Base-by-base conservation (phyloP, 2,113 vertebrate species). In the Scophthalmus maximus region DNA sequence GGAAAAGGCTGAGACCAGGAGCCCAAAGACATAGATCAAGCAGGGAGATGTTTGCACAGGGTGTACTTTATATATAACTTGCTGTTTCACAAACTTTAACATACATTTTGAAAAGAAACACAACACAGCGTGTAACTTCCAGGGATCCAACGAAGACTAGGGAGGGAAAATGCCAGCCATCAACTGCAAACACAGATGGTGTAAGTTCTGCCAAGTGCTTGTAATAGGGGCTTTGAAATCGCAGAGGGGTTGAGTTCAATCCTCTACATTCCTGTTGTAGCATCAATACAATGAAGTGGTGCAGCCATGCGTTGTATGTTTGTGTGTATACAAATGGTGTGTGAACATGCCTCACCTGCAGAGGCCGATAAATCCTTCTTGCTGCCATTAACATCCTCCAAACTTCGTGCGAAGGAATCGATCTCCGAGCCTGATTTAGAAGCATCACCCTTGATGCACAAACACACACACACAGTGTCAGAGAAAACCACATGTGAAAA, bases 381-480 rank as follows among this genome's bases (percentile, higher is more conserved):
- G 87, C 94, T 92, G 83, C 93, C 92, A 61, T 91, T 90, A 3
- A 95, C 90, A n/a, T 97, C 97, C 85, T 98, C 96, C 91, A 96
- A 89, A 76, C 95, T 95, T 53, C 53, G 93, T 2, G 93, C 89
- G 71, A 93, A 95, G 84, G 95, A 94, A 81, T 96, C 96, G 0
- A 93, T 94, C 71, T 98, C 97, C 0, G 97, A 98, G 72, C 95
- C 93, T 0, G 95, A 94, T 90, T 98, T 96, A 57, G 96, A 97
- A 65, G 91, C 94, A 51, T 98, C 97, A 15, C 96, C 97, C 97
- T 99, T 88, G 53, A 84, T 49, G 81, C 26, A 88, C 61, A 85
- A 60, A 85, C 42, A 73, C 47, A 68, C 18, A 30, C 9, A 57
- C 55, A 14, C 8, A 55, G 34, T n/a, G 68, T 89, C 58, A 82